Evolutionary conservation across 1,140 invertebrate species (phyloP), one percentile per base, ranked within the genome.

Genomic region (Pristionchus pacificus): DNA sequence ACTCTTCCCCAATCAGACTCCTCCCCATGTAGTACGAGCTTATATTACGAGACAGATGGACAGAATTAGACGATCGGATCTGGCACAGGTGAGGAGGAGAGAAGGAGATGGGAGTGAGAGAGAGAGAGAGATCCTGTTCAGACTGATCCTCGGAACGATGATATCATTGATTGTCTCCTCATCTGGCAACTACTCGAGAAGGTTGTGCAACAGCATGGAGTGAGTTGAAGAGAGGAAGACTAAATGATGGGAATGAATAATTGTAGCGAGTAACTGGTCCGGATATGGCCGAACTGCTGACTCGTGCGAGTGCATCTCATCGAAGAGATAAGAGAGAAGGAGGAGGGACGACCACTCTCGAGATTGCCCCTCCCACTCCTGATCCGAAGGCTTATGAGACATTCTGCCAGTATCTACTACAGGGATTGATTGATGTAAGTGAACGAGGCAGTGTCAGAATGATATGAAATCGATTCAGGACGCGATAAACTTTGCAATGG

Each of bases 31-130:
- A 15, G 66, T 73, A 30, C 59, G 38, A 0, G 65, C 68, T 0
- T 73, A 73, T 24, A 73, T 73, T 32, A 65, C 68, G 59, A 60
- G 65, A 27, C 71, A 73, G 55, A 68, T 73, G 10, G 58, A 68
- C 27, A 33, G 59, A 3, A 72, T 73, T 14, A 65, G 64, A 28
- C 33, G 31, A 1, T 73, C 71, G 2, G 71, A 72, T 0, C 58
- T 73, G 3, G 65, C 71, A 10, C 31, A 38, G 32, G 65, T 61
- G 13, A 68, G 61, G n/a, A 25, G 32, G 0, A 60, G 63, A 30
- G 38, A 38, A 25, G 30, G 38, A 31, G 71, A 72, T 57, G 66
- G 58, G 25, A 68, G 60, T 19, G 60, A 68, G 33, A 59, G 57
- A 49, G 19, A 10, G 19, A 19, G 19, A 49, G 6, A 49, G 38